Evolutionary conservation across 2,888 invertebrate genomes (phyloP).

Genomic region (Clepsis dumicolana): DNA sequence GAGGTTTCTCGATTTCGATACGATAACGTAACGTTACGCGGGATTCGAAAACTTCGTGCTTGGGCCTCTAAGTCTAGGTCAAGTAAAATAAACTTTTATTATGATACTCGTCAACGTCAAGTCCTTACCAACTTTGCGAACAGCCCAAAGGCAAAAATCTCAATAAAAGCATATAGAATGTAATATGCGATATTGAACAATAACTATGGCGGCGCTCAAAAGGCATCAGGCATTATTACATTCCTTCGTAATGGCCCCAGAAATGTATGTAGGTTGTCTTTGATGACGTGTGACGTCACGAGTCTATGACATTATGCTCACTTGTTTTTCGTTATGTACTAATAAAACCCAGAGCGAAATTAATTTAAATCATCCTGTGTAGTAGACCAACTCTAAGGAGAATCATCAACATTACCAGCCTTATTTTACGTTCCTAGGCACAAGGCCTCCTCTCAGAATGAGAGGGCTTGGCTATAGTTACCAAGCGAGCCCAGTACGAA

Average conservation of each 20-base stretch:
- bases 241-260: constrained; percentile 25
- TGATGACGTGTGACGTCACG: constrained; percentile 18
- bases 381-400: too few species aligned
- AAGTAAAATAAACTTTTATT: not conserved
- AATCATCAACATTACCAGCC: too few species aligned
- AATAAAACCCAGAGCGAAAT: not conserved
- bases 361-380: not conserved
- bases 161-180: constrained; percentile 38
- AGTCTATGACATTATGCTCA: not conserved
- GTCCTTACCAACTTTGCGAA: not conserved
- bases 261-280: not conserved
- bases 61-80: too few species aligned
- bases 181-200: constrained; percentile 28
- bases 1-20: too few species aligned
- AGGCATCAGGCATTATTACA: constrained; percentile 33
- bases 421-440: too few species aligned
- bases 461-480: too few species aligned
- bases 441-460: too few species aligned
- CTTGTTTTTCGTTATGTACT: not conserved
- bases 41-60: too few species aligned
- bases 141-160: constrained; percentile 18
- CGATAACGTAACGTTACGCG: too few species aligned
- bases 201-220: constrained; percentile 23
- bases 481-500: too few species aligned
- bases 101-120: not conserved